Evolutionary conservation across 2,113 vertebrate species (phyloP).

Genomic region (Callionymus lyra): DNA sequence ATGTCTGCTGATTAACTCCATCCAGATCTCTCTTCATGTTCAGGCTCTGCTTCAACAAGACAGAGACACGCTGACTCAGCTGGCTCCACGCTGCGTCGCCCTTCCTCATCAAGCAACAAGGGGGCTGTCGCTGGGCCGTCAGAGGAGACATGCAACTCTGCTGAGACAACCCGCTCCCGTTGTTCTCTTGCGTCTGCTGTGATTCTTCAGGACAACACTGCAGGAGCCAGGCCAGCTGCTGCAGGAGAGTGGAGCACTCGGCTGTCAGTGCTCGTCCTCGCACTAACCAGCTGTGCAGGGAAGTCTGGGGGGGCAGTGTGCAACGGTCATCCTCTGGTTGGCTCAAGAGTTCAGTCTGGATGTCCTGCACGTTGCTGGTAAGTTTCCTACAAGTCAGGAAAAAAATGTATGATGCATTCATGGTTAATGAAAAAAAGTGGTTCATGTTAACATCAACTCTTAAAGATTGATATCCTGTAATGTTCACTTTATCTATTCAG

Average conservation of each 20-base stretch:
- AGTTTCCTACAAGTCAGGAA: constrained; percentile 63
- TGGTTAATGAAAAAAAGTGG: too few relatives aligned
- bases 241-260: constrained; percentile 72
- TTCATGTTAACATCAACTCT: too few relatives aligned
- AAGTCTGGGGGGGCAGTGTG: constrained; percentile 77
- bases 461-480: too few relatives aligned
- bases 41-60: constrained; percentile 55
- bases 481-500: too few relatives aligned
- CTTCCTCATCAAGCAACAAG: constrained; percentile 72
- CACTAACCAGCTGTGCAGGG: constrained; percentile 69
- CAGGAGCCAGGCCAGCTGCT: constrained; percentile 80
- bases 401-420: background rate
- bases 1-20: constrained; percentile 55
- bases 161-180: constrained; percentile 34
- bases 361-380: constrained; percentile 64
- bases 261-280: constrained; percentile 68
- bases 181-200: constrained; percentile 41
- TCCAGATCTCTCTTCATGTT: constrained; percentile 70
- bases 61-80: constrained; percentile 43
- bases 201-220: constrained; percentile 78
- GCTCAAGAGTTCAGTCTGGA: constrained; percentile 53
- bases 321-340: constrained; percentile 45
- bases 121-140: constrained; percentile 66
- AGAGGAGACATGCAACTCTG: constrained; percentile 71
- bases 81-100: constrained; percentile 73